A percentile compares a stretch with the other conserved stretches of the same genome.
Conservation (phyloP, 2,888 invertebrate species). For the Camponotus fellah region DNA sequence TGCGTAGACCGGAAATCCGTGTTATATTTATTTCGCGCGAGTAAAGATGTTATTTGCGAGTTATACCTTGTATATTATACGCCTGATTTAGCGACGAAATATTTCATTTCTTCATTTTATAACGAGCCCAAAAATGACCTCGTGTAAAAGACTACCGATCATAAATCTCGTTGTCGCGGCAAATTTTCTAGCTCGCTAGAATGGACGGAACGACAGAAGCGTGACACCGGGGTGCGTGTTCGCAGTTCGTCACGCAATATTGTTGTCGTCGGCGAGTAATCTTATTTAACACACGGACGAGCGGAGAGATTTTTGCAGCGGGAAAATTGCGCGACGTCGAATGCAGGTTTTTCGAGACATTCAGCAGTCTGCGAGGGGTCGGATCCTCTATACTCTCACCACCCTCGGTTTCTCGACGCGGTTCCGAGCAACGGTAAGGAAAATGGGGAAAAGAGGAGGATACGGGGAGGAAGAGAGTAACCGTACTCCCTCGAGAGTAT, state of each 20-base stretch:
- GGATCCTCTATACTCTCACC: neutral
- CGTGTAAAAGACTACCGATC: neutral
- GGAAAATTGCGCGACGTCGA: slow-evolving; percentile 59
- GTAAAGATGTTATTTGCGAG: neutral
- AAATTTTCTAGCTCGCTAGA: slow-evolving; percentile 13
- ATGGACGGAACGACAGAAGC: slow-evolving; percentile 35
- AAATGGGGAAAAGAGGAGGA: neutral
- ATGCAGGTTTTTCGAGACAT: slow-evolving; percentile 48
- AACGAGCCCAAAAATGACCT: neutral
- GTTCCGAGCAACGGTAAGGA: slow-evolving; percentile 46
- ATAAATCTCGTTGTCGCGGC: slow-evolving; percentile 2
- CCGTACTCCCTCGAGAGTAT: slow-evolving; percentile 69
- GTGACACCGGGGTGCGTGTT: slow-evolving; percentile 48
- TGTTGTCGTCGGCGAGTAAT: slow-evolving; percentile 30
- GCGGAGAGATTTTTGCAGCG: slow-evolving; percentile 59
- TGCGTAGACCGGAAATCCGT: neutral
- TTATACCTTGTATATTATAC: neutral
- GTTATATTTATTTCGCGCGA: neutral
- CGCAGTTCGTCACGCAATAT: slow-evolving; percentile 45
- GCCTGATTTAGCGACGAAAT: neutral
- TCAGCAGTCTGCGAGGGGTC: slow-evolving; percentile 29
- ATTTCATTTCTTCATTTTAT: neutral
- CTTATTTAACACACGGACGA: slow-evolving; percentile 39
- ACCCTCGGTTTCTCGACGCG: slow-evolving; percentile 23
- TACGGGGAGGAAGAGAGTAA: slow-evolving; percentile 42